phyloP scores from a whole-genome alignment of 2,888 invertebrate species.

The Caenorhabditis sp. region DNA sequence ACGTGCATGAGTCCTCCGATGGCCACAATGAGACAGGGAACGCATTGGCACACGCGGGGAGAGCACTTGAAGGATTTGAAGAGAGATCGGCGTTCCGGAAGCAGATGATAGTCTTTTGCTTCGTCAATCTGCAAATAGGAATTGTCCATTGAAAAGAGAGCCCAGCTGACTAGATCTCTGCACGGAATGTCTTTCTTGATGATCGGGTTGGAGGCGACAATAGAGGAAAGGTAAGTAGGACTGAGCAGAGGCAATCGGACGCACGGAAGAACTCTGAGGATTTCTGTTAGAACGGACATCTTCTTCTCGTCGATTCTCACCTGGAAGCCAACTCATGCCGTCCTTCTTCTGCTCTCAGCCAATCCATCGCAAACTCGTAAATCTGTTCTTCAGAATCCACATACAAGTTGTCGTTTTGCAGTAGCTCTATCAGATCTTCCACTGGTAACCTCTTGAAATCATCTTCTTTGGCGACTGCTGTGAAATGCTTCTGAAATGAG shows the following conservation, averaged over 20 bases:
- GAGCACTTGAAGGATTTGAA: conserved; percentile 85
- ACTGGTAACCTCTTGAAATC: conserved; percentile 84
- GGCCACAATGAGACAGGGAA: conserved; percentile 80
- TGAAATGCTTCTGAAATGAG: conserved; percentile 86
- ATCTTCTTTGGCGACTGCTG: conserved; percentile 86
- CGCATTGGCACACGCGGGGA: conserved; percentile 84
- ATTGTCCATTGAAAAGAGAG: not conserved
- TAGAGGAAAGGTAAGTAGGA: conserved; percentile 88
- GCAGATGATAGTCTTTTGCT: conserved; percentile 89
- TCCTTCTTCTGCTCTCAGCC: conserved; percentile 85
- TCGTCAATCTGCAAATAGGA: conserved; percentile 84
- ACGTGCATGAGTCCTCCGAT: conserved; percentile 86
- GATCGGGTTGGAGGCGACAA: conserved; percentile 80
- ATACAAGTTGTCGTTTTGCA: conserved; percentile 87
- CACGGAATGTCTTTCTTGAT: conserved; percentile 84
- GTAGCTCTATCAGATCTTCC: conserved; percentile 81
- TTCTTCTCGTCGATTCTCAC: conserved; percentile 30
- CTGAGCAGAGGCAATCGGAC: conserved; percentile 88
- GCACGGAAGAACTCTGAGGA: conserved; percentile 83
- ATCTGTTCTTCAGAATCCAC: conserved; percentile 87
- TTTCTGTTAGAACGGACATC: too few relatives aligned
- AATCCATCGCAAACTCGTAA: conserved; percentile 88
- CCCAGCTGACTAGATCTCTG: conserved; percentile 65
- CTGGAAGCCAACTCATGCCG: conserved; percentile 80
- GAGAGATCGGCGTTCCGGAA: conserved; percentile 88